Conservation (phyloP, 2,113 vertebrate genomes). For the Semnornis frantzii region DNA sequence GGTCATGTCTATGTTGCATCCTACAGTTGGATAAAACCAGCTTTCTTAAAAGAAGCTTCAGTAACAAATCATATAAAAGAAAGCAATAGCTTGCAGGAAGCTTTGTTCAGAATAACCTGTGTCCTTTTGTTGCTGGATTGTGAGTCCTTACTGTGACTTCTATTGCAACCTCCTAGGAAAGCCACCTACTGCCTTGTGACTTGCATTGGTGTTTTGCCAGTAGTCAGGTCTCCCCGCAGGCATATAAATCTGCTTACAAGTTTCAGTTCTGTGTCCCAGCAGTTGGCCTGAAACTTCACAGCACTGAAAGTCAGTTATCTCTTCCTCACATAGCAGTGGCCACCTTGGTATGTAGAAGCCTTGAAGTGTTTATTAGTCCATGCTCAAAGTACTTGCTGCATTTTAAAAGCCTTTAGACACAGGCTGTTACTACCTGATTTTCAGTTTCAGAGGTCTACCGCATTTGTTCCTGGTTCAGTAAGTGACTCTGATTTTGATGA, state of each 20-base stretch:
- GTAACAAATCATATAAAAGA: not conserved
- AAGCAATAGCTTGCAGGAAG: not conserved
- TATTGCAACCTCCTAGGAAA: not conserved
- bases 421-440: not conserved
- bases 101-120: not conserved
- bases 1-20: not conserved
- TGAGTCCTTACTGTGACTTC: not conserved
- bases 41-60: not conserved
- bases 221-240: not conserved
- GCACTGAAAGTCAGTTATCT: not conserved
- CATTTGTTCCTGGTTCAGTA: not conserved
- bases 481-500: not conserved
- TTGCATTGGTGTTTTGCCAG: not conserved
- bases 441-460: not conserved
- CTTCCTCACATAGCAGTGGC: not conserved
- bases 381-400: not conserved
- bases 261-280: not conserved
- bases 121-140: not conserved
- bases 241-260: not conserved
- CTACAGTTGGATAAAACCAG: not conserved
- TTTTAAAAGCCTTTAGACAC: not conserved
- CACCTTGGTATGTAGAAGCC: not conserved
- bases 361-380: not conserved
- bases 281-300: not conserved
- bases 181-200: rapidly evolving